phyloP scores from a whole-genome alignment of 2,113 vertebrate species.

The Ammodytes dubius region DNA sequence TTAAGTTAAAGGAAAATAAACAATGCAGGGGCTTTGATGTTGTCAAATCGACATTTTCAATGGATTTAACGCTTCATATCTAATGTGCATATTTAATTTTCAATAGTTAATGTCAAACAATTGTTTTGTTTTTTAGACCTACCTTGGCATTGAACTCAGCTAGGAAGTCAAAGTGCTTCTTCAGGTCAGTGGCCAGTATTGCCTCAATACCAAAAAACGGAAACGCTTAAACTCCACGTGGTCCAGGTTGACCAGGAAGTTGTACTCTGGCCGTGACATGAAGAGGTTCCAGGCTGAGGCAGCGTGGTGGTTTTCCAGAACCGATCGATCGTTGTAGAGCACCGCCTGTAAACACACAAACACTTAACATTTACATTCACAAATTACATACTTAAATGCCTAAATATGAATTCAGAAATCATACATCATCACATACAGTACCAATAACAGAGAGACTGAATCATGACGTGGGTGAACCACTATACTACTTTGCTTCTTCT shows the following conservation, averaged over 20 bases:
- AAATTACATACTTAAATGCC: background rate
- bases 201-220: conserved; percentile 99
- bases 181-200: conserved; percentile 97
- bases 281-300: conserved; percentile 98
- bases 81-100: background rate
- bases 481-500: background rate
- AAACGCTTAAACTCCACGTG: conserved; percentile 98
- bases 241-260: conserved; percentile 94
- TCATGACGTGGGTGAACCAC: background rate
- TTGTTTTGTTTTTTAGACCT: conserved; percentile 38
- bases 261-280: conserved; percentile 95
- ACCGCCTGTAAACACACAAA: conserved; percentile 87
- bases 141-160: conserved; percentile 98
- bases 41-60: background rate
- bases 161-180: conserved; percentile 99
- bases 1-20: background rate
- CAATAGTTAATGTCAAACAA: background rate
- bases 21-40: background rate
- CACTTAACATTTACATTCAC: conserved; percentile 22
- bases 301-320: conserved; percentile 97
- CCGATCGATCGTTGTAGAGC: conserved; percentile 97
- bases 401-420: background rate
- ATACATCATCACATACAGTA: background rate
- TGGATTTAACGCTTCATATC: background rate
- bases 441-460: background rate